Base-by-base conservation (phyloP, 2,888 invertebrate genomes). In the Busseola fusca region DNA sequence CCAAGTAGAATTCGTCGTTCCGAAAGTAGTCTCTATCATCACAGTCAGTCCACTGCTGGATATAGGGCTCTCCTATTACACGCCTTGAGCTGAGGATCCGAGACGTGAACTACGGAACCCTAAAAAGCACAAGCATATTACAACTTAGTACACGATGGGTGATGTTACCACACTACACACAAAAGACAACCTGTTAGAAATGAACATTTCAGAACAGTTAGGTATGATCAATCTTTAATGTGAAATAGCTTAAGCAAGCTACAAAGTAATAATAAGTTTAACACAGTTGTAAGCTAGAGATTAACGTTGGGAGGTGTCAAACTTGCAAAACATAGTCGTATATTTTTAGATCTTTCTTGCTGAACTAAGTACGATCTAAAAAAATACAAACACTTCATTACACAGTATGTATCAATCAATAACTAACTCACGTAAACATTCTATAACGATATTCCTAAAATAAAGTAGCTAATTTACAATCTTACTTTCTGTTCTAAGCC, bases 401-500 rank as follows among this genome's bases (percentile, higher is more conserved):
- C 4, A 3, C 21, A 37, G 2, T 56, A 30, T 9, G 21, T 40
- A 25, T n/a, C 7, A 52, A 65, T 52, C 40, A 45, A 72, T 64
- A 64, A 16, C 1, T 5, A 72, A 71, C 34, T 54, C 45, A 58
- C 16, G 25, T 25, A 59, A 48, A 25, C 18, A 25, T 74, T 52
- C 14, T 21, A 25, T 27, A 48, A 52, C n/a, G 34, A 56, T 21
- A 42, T 52, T 6, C 16, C 10, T 27, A 27, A 75, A 52, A 0
- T 12, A 14, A 57, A 25, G 30, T 34, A 14, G 18, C 21, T 50
- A 60, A 70, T 64, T 76, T 59, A 27, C 48, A 18, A 50, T 52
- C 27, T 56, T 74, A 48, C n/a, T 50, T 42, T 50, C 54, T 14
- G n/a, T 10, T 62, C 21, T 45, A 58, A 68, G 62, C 27, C 54